phyloP scores from a whole-genome alignment of 2,888 invertebrate genomes.

The Epistrophe eligans region DNA sequence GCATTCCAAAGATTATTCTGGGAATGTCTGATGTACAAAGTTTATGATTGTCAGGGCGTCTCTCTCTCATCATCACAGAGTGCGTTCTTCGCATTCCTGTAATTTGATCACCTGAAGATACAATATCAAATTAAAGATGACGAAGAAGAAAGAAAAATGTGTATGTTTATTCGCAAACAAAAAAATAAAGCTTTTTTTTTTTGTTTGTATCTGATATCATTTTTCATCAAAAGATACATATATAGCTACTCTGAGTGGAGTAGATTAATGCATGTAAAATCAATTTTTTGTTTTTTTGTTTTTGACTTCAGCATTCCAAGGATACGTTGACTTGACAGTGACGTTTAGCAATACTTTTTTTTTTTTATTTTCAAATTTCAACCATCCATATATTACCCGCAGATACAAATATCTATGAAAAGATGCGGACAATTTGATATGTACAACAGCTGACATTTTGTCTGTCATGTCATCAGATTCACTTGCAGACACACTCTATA shows the following conservation, averaged over 20 bases:
- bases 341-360: neutral
- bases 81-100: constrained; percentile 70
- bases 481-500: constrained; percentile 13
- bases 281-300: constrained; percentile 40
- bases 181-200: constrained; percentile 26
- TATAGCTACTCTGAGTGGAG: neutral
- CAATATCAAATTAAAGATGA: constrained; percentile 65
- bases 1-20: constrained; percentile 73
- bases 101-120: constrained; percentile 71
- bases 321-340: constrained; percentile 42
- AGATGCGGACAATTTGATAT: constrained; percentile 40
- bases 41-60: constrained; percentile 44
- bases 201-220: constrained; percentile 53
- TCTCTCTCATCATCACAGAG: constrained; percentile 23
- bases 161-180: constrained; percentile 22
- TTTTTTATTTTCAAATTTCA: neutral
- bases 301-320: constrained; percentile 26
- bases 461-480: constrained; percentile 33
- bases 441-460: constrained; percentile 58
- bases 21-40: constrained; percentile 56
- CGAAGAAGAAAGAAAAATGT: constrained; percentile 15
- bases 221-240: constrained; percentile 52
- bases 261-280: constrained; percentile 51
- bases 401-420: constrained; percentile 23
- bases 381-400: neutral